These are phyloP conservation scores for Leptosomus discolor DNA, from an alignment of 2,113 vertebrate genomes.

Conservation along the genomic window DNA sequence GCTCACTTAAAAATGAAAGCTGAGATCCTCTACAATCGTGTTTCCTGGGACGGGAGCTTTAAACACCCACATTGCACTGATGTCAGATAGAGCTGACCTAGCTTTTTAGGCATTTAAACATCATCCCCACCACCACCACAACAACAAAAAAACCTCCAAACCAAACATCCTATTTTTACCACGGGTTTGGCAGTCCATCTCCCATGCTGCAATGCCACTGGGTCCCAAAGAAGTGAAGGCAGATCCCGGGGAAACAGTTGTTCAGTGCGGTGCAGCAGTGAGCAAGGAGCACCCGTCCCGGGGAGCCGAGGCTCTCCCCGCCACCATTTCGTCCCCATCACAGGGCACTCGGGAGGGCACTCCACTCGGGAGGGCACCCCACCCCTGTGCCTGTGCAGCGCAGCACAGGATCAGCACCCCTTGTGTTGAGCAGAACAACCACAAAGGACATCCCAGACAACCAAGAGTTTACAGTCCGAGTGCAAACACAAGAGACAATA, in stretches of 20 bases:
- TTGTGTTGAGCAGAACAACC: neutral
- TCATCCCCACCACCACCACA: neutral
- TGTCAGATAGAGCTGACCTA: neutral
- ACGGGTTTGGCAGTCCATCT: neutral
- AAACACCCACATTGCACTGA: neutral
- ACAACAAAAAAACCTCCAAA: neutral
- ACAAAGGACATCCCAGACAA: neutral
- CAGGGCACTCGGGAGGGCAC: neutral
- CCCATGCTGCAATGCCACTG: neutral
- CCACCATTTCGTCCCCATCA: fast-evolving
- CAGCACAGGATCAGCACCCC: neutral
- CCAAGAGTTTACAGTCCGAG: neutral
- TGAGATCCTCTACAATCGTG: neutral
- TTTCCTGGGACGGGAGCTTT: neutral
- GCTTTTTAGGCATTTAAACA: slow-evolving; percentile 23
- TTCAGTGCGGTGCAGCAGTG: neutral
- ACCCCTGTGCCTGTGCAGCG: neutral
- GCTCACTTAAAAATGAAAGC: neutral
- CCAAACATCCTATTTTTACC: neutral
- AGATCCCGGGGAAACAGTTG: neutral
- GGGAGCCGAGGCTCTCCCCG: neutral
- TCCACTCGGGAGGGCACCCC: neutral
- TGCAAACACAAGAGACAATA: neutral
- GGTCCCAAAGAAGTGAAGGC: neutral
- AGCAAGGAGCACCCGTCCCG: neutral